A percentile compares a stretch with the other conserved stretches of the same genome.
Conservation (phyloP, 2,113 vertebrate species). For the Plecturocebus donacophilus region DNA sequence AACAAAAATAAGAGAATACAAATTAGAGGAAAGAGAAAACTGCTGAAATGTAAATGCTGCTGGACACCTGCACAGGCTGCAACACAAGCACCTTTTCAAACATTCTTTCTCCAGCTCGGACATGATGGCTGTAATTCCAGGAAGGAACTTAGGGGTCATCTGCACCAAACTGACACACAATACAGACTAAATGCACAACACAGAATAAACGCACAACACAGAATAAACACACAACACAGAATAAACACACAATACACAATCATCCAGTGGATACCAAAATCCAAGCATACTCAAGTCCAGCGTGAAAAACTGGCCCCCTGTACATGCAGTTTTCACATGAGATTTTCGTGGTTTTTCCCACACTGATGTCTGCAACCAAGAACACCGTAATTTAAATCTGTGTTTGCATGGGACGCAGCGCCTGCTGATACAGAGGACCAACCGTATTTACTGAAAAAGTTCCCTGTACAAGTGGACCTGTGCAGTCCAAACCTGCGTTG, state of each 20-base stretch:
- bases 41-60: accelerated
- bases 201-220: too few relatives aligned
- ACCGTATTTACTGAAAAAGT: not conserved
- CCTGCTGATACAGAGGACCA: not conserved
- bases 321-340: not conserved
- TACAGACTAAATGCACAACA: accelerated
- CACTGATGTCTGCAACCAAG: not conserved
- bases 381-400: not conserved
- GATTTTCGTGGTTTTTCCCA: not conserved
- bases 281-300: not conserved
- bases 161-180: too few relatives aligned
- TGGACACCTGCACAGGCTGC: too few relatives aligned
- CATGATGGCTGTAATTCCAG: not conserved
- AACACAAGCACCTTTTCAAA: not conserved
- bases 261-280: not conserved
- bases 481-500: not conserved
- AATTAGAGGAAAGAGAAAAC: not conserved
- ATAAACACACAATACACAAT: not conserved
- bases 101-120: too few relatives aligned
- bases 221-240: accelerated
- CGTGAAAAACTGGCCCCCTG: not conserved
- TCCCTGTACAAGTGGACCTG: not conserved
- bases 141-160: not conserved
- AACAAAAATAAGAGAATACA: not conserved
- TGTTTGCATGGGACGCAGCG: not conserved